phyloP scores from a whole-genome alignment of 2,113 vertebrate genomes.

The Mastomys natalensis region DNA sequence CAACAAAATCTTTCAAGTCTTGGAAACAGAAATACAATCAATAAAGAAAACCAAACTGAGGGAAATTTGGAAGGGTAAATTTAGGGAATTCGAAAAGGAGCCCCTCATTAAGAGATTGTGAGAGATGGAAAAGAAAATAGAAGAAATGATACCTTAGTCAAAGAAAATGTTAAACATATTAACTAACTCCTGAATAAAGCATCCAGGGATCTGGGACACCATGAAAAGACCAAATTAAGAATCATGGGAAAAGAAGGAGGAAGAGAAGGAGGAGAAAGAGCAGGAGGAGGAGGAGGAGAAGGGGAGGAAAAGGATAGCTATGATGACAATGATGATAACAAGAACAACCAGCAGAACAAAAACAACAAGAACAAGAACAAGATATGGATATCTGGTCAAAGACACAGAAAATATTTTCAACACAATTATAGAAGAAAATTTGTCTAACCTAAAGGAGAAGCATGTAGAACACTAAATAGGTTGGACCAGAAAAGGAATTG shows the following conservation, averaged over 20 bases:
- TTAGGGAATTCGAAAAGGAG: background rate
- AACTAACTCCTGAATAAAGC: background rate
- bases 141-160: background rate
- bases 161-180: background rate
- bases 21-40: background rate
- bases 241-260: background rate
- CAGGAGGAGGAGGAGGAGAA: no score
- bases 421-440: background rate
- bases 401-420: background rate
- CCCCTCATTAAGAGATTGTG: background rate
- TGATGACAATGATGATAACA: no score
- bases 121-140: background rate
- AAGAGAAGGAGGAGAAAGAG: no score
- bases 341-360: background rate
- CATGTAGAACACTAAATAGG: background rate
- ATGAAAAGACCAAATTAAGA: background rate
- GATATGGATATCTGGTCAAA: background rate
- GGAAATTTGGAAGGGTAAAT: background rate
- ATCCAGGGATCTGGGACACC: background rate
- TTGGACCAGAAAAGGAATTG: background rate
- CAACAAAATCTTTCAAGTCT: background rate
- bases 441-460: background rate
- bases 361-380: background rate
- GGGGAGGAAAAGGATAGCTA: no score
- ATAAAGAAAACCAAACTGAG: background rate